Evolutionary conservation across 2,797 vertebrate species (phyloP).

Genomic region (Periophthalmus magnuspinnatus): DNA sequence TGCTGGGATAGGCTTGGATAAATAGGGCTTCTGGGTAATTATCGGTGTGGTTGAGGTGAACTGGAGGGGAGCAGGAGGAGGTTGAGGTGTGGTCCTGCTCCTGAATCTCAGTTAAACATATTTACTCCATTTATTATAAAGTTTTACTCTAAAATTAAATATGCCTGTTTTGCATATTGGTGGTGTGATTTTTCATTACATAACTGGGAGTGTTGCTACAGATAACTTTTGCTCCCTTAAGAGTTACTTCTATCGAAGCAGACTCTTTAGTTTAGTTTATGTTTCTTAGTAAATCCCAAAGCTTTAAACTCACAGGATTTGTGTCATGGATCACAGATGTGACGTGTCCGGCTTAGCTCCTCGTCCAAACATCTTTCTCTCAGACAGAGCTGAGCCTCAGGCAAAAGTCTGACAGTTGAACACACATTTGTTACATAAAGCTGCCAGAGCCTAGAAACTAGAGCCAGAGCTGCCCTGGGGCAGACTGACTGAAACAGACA

Average conservation of each 20-base stretch:
- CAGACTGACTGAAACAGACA: no score
- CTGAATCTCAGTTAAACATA: no score
- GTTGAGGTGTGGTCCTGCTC: no score
- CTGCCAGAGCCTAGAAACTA: background rate
- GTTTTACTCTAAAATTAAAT: background rate
- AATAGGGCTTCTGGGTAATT: no score
- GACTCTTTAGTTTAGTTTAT: background rate
- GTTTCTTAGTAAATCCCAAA: background rate
- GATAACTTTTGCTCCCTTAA: background rate
- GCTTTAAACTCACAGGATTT: slow-evolving; percentile 6
- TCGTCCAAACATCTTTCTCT: background rate
- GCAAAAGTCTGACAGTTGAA: background rate
- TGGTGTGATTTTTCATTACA: background rate
- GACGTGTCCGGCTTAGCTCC: slow-evolving; percentile 4
- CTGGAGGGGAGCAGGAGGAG: no score
- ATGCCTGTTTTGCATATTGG: background rate
- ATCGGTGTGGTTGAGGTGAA: no score
- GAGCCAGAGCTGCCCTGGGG: background rate
- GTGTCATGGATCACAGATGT: slow-evolving; percentile 1
- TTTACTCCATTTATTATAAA: no score
- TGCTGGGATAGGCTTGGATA: no score
- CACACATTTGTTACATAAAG: background rate
- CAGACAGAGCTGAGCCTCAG: background rate
- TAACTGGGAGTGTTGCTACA: background rate
- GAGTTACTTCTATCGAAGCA: background rate